Base-by-base conservation (phyloP, 2,797 vertebrate genomes). In the Neosilurus mollespiculum region DNA sequence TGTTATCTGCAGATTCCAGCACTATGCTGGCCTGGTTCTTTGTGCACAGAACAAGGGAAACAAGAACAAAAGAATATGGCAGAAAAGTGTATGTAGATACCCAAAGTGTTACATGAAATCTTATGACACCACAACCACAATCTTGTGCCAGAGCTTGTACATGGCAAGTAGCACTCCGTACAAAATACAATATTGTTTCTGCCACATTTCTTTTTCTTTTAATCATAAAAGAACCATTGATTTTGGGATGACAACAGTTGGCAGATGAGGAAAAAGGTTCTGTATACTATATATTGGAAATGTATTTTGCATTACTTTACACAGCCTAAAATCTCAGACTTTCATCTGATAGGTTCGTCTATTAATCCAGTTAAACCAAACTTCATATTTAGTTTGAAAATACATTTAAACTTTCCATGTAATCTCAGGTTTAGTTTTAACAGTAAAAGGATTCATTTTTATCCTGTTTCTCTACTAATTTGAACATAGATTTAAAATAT, bases 1-100 rank as follows among this genome's bases (percentile, higher is more conserved):
- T 20, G 16, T 54, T 34, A 56, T 73, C 51, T 54, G 51, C 51
- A 75, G n/a, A 73, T 73, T 73, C 51, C 71, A 73, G 51, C n/a
- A 14, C 16, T 72, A 72, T 72, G 70, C 70, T 72, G n/a, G 70
- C 51, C n/a, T 54, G 49, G 70, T 54, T 14, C 49, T 53, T 71
- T 53, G 49, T 26, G 26, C 24, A 54, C 51, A 54, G n/a, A 54
- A 72, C 24, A 73, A 30, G 26, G 72, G 18, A 30, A 5, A 20
- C 16, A 30, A 73, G n/a, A 30, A 58, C 4, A 56, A 7, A 56
- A 56, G 69, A 16, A 58, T 58, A 58, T 9, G 30, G 26, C 18
- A 37, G 37, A 15, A 8, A 54, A 12, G 30, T 75, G 16, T 56
- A 34, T 12, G 10, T 9, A 18, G 18, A 58, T 18, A 76, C 30